These are phyloP conservation scores for Allygus modestus DNA, from an alignment of 2,888 invertebrate species.

Conservation along the genomic window DNA sequence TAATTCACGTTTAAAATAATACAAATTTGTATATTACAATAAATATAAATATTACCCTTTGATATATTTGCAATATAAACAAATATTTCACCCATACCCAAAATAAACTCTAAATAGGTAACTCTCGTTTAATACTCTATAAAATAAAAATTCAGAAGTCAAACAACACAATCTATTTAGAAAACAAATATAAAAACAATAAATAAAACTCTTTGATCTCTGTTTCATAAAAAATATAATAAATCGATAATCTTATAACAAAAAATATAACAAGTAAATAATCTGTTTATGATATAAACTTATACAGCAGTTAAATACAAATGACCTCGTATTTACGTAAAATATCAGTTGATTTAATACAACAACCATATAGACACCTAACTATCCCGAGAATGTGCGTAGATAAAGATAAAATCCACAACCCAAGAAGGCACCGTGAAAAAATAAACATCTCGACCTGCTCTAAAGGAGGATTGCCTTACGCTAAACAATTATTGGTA, in stretches of 20 bases:
- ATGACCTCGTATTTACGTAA: neutral
- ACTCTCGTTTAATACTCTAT: neutral
- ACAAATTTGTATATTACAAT: neutral
- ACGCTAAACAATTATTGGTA: neutral
- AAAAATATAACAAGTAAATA: neutral
- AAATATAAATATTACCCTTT: neutral
- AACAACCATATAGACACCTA: neutral
- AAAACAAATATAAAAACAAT: neutral
- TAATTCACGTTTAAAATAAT: neutral
- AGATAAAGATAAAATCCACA: neutral
- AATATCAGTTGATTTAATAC: neutral
- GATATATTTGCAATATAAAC: neutral
- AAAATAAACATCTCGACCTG: neutral
- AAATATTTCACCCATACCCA: neutral
- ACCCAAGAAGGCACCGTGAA: neutral
- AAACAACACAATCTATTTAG: neutral
- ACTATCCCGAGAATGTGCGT: neutral
- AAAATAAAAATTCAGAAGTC: neutral
- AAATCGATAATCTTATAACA: neutral
- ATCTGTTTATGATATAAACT: too few relatives aligned
- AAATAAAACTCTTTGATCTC: neutral
- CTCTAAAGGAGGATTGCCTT: neutral
- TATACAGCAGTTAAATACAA: neutral
- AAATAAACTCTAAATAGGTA: neutral
- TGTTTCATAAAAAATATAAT: constrained; percentile 1